Evolutionary conservation across 2,797 vertebrate genomes (phyloP).

Genomic region (Danio kyathit): DNA sequence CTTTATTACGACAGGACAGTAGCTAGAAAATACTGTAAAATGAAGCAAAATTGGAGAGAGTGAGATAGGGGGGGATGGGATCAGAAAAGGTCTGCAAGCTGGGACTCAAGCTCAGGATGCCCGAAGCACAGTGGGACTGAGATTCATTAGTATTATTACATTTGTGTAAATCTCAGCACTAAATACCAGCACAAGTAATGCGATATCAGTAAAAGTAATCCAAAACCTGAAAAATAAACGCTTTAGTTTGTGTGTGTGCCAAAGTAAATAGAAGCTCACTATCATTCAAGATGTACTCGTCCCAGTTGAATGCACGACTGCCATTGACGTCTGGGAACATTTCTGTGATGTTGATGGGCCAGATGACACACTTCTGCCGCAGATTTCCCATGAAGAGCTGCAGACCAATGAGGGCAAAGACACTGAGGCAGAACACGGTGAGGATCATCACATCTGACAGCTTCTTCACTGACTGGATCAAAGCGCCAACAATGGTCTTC

Average conservation of each 20-base stretch:
- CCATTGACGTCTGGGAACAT: slow-evolving; percentile 83
- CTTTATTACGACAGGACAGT: no score
- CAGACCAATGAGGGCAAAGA: slow-evolving; percentile 97
- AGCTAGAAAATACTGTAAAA: no score
- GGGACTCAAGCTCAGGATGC: no score
- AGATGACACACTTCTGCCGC: slow-evolving; percentile 95
- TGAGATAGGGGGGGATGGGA: no score
- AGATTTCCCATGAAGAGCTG: slow-evolving; percentile 99
- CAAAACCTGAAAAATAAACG: neutral
- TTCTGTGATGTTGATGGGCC: slow-evolving; percentile 92
- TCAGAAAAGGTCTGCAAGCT: no score
- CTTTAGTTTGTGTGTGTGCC: neutral
- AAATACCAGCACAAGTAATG: neutral
- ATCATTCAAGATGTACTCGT: slow-evolving; percentile 93
- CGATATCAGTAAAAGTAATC: neutral
- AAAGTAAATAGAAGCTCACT: slow-evolving; percentile 81
- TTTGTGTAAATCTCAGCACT: neutral
- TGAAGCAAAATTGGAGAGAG: no score
- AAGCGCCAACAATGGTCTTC: slow-evolving; percentile 98
- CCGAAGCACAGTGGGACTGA: neutral
- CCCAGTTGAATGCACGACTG: slow-evolving; percentile 90
- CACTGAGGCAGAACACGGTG: slow-evolving; percentile 98
- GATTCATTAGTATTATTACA: neutral
- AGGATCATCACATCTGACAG: slow-evolving; percentile 99
- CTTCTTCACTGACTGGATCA: slow-evolving; percentile 99